Conservation (phyloP, 1,140 invertebrate genomes). For the Caenorhabditis elegans region DNA sequence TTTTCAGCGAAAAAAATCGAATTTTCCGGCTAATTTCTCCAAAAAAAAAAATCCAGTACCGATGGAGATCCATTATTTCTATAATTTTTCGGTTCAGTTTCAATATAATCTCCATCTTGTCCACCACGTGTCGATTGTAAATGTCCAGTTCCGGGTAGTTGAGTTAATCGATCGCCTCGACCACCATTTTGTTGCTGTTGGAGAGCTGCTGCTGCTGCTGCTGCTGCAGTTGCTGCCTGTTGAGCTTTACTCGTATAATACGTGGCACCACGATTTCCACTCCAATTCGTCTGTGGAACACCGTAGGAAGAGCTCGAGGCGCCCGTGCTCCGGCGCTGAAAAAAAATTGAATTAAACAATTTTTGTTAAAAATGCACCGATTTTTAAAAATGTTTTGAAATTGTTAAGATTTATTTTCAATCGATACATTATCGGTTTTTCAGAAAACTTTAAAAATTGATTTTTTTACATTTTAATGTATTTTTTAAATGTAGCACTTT, state of each 20-base stretch:
- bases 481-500: too few species aligned
- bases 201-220: neutral
- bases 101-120: neutral
- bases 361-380: too few species aligned
- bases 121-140: neutral
- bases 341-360: neutral
- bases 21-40: neutral
- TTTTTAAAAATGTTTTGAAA: too few species aligned
- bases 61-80: neutral
- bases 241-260: neutral
- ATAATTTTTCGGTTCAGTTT: neutral
- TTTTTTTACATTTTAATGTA: too few species aligned
- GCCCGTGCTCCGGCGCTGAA: conserved; percentile 8
- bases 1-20: too few species aligned
- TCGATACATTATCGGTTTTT: too few species aligned
- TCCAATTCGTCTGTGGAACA: neutral
- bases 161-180: neutral
- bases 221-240: neutral
- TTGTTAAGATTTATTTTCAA: too few species aligned
- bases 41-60: neutral
- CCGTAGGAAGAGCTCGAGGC: neutral
- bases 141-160: neutral
- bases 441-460: too few species aligned
- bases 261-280: neutral
- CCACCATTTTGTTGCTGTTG: neutral